A percentile compares a stretch with the other conserved stretches of the same genome.
Conservation (phyloP, 2,888 invertebrate species). For the Sinelater perroti region DNA sequence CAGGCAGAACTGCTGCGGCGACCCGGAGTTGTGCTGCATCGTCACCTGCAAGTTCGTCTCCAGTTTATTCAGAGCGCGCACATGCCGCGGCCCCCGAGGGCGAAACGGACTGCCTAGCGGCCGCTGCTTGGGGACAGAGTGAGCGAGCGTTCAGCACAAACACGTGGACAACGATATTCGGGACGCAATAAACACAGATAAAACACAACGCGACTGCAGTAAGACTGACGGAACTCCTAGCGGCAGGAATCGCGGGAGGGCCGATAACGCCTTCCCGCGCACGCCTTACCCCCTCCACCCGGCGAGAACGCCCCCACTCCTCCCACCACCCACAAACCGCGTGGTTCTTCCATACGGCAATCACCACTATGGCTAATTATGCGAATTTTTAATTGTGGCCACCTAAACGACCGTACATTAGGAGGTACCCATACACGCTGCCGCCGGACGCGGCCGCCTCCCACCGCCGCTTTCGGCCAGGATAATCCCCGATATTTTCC, state of each 20-base stretch:
- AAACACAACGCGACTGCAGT: constrained; percentile 47
- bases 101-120: too few species aligned
- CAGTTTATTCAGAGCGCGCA: constrained; percentile 47
- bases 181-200: constrained; percentile 41
- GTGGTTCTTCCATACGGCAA: constrained; percentile 57
- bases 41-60: constrained; percentile 54
- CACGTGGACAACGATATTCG: constrained; percentile 50
- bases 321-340: constrained; percentile 58
- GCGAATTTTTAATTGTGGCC: constrained; percentile 33
- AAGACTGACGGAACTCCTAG: constrained; percentile 49
- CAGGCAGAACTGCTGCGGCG: constrained; percentile 87
- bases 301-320: constrained; percentile 57
- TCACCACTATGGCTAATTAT: constrained; percentile 58
- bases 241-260: constrained; percentile 53
- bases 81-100: too few species aligned
- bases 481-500: too few species aligned
- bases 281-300: constrained; percentile 58
- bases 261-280: constrained; percentile 58
- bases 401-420: constrained; percentile 21
- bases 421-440: constrained; percentile 9
- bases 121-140: too few species aligned
- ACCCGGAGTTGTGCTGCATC: constrained; percentile 64
- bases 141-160: too few species aligned
- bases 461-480: too few species aligned
- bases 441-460: neutral